A percentile compares a stretch with the other conserved stretches of the same genome.
phyloP scores from a whole-genome alignment of 2,113 vertebrate genomes.

The Trematomus loennbergii region DNA sequence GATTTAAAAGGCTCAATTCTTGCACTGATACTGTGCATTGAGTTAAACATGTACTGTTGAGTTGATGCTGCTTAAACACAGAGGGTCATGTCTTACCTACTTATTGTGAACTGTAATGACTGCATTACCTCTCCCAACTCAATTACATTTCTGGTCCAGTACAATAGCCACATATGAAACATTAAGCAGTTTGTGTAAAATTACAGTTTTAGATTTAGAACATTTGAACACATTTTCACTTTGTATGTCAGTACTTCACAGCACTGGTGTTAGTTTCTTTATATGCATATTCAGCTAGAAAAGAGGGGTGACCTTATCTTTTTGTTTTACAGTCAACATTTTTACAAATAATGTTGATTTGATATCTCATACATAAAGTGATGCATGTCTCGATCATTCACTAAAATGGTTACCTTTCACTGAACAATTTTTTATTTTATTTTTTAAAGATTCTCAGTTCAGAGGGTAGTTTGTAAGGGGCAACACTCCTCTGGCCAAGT shows the following conservation, averaged over 20 bases:
- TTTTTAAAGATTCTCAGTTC: not conserved
- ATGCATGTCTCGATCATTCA: constrained; percentile 3
- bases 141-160: not conserved
- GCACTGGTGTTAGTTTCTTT: not conserved
- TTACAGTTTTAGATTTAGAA: constrained; percentile 7
- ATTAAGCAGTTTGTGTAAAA: not conserved
- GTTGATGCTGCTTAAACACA: constrained; percentile 29
- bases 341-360: constrained; percentile 17
- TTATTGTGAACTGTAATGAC: constrained; percentile 13
- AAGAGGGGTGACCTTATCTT: not conserved
- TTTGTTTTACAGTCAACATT: constrained; percentile 17
- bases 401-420: constrained; percentile 18
- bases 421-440: not conserved
- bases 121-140: constrained; percentile 7
- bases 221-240: constrained; percentile 15
- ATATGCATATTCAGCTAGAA: not conserved
- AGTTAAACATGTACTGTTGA: constrained; percentile 46
- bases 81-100: constrained; percentile 19
- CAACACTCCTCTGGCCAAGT: not conserved
- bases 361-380: not conserved
- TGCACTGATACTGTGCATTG: constrained; percentile 37
- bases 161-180: not conserved
- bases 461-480: not conserved
- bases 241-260: constrained; percentile 17
- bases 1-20: constrained; percentile 24